These are phyloP conservation scores for Timema cristinae DNA, from an alignment of 2,888 invertebrate genomes.

Conservation along the genomic window DNA sequence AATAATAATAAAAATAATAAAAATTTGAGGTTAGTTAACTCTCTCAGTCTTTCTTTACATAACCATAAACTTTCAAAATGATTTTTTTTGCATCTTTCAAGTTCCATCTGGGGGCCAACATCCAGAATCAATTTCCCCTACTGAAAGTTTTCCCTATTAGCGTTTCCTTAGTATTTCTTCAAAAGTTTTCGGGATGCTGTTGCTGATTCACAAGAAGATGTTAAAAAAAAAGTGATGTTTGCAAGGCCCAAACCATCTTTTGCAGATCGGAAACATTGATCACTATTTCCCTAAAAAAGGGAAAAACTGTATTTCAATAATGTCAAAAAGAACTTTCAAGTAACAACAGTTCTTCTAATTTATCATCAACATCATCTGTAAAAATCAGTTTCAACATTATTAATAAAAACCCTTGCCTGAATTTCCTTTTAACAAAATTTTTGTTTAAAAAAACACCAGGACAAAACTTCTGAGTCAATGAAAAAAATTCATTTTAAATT, in stretches of 20 bases:
- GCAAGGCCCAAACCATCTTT: conserved; percentile 44
- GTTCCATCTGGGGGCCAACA: conserved; percentile 48
- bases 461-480: too few relatives aligned
- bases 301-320: too few relatives aligned
- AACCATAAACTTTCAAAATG: conserved; percentile 51
- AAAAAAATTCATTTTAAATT: too few relatives aligned
- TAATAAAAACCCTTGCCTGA: too few relatives aligned
- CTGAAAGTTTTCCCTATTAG: conserved; percentile 71
- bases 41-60: conserved; percentile 18
- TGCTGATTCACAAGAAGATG: conserved; percentile 26
- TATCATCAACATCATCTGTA: too few relatives aligned
- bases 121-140: conserved; percentile 64
- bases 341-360: too few relatives aligned
- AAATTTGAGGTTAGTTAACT: background rate
- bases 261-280: conserved; percentile 46
- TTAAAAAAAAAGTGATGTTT: conserved; percentile 42
- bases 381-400: too few relatives aligned
- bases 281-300: conserved; percentile 14
- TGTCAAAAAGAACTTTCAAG: too few relatives aligned
- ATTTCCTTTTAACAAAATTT: too few relatives aligned
- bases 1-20: too few relatives aligned
- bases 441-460: too few relatives aligned
- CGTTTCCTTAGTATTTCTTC: conserved; percentile 68
- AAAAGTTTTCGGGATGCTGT: conserved; percentile 41
- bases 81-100: conserved; percentile 58